Conservation (phyloP, 2,888 invertebrate species). For the Nipponacmea schrenckii region DNA sequence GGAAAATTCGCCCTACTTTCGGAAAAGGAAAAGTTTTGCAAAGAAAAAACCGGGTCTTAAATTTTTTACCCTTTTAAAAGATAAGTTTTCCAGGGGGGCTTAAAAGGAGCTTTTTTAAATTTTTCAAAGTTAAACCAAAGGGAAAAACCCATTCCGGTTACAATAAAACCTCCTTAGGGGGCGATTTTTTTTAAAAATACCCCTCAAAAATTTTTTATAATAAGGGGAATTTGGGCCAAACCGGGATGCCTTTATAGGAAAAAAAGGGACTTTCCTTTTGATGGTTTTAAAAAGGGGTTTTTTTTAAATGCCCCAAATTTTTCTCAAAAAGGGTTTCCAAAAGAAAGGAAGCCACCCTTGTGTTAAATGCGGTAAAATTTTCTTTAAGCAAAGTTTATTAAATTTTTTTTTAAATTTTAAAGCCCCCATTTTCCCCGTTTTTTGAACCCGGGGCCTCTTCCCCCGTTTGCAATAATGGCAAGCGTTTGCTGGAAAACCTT, state of each 20-base stretch:
- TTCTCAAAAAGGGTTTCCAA: background rate
- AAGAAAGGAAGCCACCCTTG: constrained; percentile 26
- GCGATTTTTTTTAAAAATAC: background rate
- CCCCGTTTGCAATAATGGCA: background rate
- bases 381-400: no score
- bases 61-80: background rate
- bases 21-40: background rate
- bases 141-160: background rate
- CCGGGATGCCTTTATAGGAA: background rate
- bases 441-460: background rate
- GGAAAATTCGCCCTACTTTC: background rate
- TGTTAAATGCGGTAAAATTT: constrained; percentile 16
- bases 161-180: background rate
- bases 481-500: constrained; percentile 26
- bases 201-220: background rate
- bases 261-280: background rate
- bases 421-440: constrained; percentile 17
- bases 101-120: background rate
- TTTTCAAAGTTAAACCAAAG: background rate
- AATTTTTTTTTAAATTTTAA: no score
- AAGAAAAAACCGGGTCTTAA: background rate
- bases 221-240: background rate
- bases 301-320: background rate
- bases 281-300: background rate
- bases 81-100: background rate